A percentile compares a stretch with the other conserved stretches of the same genome.
Conservation (phyloP, 35 echinoderm and acorn worm genomes). For the Stichopus chloronotus region DNA sequence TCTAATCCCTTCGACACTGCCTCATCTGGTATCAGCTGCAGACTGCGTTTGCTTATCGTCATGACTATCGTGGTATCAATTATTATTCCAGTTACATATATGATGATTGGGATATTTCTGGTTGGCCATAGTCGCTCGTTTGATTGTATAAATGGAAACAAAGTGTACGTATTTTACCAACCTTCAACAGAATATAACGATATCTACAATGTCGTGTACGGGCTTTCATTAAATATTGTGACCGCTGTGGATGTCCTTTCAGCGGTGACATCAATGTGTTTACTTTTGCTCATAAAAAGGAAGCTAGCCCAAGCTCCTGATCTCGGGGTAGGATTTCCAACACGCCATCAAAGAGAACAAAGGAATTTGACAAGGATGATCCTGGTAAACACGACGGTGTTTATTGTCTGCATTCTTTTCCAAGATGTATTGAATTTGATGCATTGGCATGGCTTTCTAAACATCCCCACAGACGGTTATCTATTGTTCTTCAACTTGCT, state of each 20-base stretch:
- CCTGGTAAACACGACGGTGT: slow-evolving; percentile 4
- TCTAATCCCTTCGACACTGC: neutral
- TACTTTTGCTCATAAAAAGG: neutral
- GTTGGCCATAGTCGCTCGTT: neutral
- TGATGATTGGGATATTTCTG: neutral
- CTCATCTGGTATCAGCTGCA: neutral
- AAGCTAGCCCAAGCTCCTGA: neutral
- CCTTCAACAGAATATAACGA: neutral
- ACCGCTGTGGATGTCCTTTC: neutral
- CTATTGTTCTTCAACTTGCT: neutral
- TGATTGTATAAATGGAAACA: neutral
- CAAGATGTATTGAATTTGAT: neutral
- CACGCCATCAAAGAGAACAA: neutral
- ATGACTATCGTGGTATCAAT: neutral
- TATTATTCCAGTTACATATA: neutral
- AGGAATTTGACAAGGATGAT: slow-evolving; percentile 16
- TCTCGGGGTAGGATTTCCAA: neutral
- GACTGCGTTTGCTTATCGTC: neutral
- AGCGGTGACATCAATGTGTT: neutral
- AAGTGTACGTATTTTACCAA: neutral
- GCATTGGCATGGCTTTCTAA: no score
- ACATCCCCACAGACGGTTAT: no score
- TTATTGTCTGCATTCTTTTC: neutral
- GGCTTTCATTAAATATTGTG: no score
- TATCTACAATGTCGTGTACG: no score